Evolutionary conservation across 2,797 vertebrate species (phyloP), one percentile per base, ranked within the genome.

Genomic region (Eurystomus glaucurus): DNA sequence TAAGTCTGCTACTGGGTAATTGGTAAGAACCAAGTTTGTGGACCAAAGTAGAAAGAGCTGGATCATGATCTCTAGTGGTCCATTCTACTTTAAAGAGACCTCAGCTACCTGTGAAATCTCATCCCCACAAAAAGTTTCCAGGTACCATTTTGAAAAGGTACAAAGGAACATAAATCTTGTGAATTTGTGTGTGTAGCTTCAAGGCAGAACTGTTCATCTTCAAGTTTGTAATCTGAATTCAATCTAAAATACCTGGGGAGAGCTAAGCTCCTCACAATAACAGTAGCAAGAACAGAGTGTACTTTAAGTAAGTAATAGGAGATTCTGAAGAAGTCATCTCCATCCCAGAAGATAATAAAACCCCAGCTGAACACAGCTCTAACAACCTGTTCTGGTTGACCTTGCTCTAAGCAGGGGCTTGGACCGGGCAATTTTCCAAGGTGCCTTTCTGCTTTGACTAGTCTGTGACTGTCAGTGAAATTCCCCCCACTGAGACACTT

Each of bases 241-340:
- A 68, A 52, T 52, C 33, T 58, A 26, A 29, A 52, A 14, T 57
- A 45, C 2, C 15, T n/a, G 35, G 13, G 43, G 23, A 96, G 13
- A 45, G 11, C 17, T 22, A 88, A 76, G 68, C 6, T 69, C 31
- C 23, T 70, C 25, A 37, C 20, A 31, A 6, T 11, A 80, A 43
- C 11, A 52, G n/a, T 21, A 77, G 33, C 51, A 70, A 41, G 28
- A 83, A 18, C 0, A 0, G 26, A 62, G 20, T 11, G 31, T 26
- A 52, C 70, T 88, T 93, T 55, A 37, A 54, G 10, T 14, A 51
- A 58, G 22, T 29, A 62, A 72, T 7, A 74, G 3, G 12, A 85
- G 85, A 82, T 55, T 31, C 50, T 76, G 29, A 75, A 72, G 17
- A 80, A 91, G 10, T 37, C 3, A 8, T n/a, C 31, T 55, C 52